Evolutionary conservation across 2,888 invertebrate species (phyloP), one percentile per base, ranked within the genome.

Genomic region (Drosophila pseudotakahashii): DNA sequence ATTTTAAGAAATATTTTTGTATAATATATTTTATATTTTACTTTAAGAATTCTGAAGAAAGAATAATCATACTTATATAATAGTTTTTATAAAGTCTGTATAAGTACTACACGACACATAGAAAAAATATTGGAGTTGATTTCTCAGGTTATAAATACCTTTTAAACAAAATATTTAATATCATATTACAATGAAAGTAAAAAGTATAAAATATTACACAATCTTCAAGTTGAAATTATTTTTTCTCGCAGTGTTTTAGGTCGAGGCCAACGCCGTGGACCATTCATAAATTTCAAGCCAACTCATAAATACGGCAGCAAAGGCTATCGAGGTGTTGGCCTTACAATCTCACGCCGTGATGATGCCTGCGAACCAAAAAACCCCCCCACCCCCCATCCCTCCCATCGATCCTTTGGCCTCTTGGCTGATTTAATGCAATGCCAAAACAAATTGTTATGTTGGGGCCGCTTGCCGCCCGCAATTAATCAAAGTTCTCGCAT

Each of bases 391-490:
- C n/a, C n/a, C n/a, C n/a, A n/a, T n/a, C n/a, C n/a, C 14, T 10
- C 34, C 11, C 10, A 10, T 16, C 14, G 9, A 13, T 23, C 19
- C 42, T 3, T 13, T 19, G 42, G 16, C 42, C 10, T 47, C 11
- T 26, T 36, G 44, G n/a, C 75, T 83, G 88, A 83, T 83, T 87
- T 87, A 83, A 85, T 81, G 83, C 82, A 84, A 79, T 71, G 77
- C 72, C 76, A 85, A 82, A 88, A 88, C 83, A 84, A 88, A 84
- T 84, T 84, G 88, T 84, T 88, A 88, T 88, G 77, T 77, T 81
- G 67, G 62, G 51, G 54, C 68, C 63, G 69, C 72, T 77, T 75
- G 77, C 66, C 71, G 81, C 68, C 68, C 85, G 82, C 82, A 83
- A 83, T 83, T 83, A 83, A 83, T 83, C 82, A 83, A 83, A 83